Conservation (phyloP, 2,113 vertebrate species). For the Coptodon rendalli region DNA sequence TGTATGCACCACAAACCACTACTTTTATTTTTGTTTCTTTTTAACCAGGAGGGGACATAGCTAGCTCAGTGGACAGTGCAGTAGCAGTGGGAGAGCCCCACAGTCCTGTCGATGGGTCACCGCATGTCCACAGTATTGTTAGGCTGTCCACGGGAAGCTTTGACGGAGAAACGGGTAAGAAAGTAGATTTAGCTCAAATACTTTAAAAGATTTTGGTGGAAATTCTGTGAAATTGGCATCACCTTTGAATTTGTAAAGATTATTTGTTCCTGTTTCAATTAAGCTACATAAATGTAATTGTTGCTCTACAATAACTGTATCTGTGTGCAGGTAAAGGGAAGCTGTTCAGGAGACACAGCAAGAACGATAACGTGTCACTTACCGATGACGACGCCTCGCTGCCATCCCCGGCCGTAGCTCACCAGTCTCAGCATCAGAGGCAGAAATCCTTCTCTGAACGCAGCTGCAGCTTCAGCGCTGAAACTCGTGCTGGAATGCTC, state of each 20-base stretch:
- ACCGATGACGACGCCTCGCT: slow-evolving; percentile 52
- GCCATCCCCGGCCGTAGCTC: slow-evolving; percentile 51
- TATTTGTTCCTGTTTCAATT: background rate
- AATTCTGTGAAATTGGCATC: background rate
- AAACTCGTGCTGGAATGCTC: slow-evolving; percentile 87
- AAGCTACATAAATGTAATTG: background rate
- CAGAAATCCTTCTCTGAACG: slow-evolving; percentile 86
- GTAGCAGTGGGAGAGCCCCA: slow-evolving; percentile 55
- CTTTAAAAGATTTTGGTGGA: background rate
- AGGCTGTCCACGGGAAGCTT: slow-evolving; percentile 83
- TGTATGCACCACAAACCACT: background rate
- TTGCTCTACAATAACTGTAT: background rate
- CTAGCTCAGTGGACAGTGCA: slow-evolving; percentile 66
- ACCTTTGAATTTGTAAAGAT: background rate
- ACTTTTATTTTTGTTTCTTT: background rate
- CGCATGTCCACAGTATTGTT: slow-evolving; percentile 82
- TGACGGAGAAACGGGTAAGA: slow-evolving; percentile 80
- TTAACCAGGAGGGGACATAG: slow-evolving; percentile 42
- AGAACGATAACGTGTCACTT: slow-evolving; percentile 69
- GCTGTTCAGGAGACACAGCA: slow-evolving; percentile 74
- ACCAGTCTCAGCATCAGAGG: slow-evolving; percentile 79
- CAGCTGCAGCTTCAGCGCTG: slow-evolving; percentile 92
- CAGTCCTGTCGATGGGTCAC: slow-evolving; percentile 56
- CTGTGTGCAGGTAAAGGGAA: slow-evolving; percentile 52
- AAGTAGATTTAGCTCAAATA: background rate